Percentiles rank a stretch among this genome's conserved stretches.
Conservation (phyloP, 2,113 vertebrate species). For the Platycercus adscitus region DNA sequence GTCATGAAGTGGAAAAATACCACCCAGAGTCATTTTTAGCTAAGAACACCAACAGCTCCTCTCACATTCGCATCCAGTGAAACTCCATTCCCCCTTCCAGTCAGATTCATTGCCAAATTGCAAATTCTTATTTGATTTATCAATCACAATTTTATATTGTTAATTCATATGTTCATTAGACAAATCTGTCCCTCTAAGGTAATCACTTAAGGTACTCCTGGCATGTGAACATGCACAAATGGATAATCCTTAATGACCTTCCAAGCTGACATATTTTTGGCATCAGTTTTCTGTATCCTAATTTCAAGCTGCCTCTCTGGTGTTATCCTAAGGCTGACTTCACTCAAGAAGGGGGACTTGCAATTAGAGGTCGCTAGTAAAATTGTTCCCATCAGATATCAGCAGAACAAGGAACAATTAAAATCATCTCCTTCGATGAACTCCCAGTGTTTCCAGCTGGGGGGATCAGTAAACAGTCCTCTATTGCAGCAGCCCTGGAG, state of each 20-base stretch:
- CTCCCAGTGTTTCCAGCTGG: not conserved
- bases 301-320: conserved; percentile 63
- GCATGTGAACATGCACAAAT: conserved; percentile 59
- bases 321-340: not conserved
- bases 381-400: not conserved
- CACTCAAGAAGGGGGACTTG: conserved; percentile 5
- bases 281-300: conserved; percentile 46
- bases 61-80: conserved; percentile 28
- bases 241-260: conserved; percentile 66
- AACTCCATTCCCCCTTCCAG: not conserved
- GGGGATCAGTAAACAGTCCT: not conserved
- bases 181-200: conserved; percentile 54
- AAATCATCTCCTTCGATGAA: not conserved
- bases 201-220: conserved; percentile 61
- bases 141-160: conserved; percentile 53
- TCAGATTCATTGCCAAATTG: conserved; percentile 25
- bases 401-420: not conserved
- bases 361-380: not conserved
- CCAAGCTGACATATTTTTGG: conserved; percentile 63
- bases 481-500: not conserved
- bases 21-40: conserved; percentile 21
- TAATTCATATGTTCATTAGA: conserved; percentile 53
- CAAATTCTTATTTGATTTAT: conserved; percentile 54
- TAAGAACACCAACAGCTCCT: conserved; percentile 33
- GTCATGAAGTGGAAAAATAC: conserved; percentile 43